phyloP scores from a whole-genome alignment of 1,140 invertebrate species.

The Notospermus geniculatus region DNA sequence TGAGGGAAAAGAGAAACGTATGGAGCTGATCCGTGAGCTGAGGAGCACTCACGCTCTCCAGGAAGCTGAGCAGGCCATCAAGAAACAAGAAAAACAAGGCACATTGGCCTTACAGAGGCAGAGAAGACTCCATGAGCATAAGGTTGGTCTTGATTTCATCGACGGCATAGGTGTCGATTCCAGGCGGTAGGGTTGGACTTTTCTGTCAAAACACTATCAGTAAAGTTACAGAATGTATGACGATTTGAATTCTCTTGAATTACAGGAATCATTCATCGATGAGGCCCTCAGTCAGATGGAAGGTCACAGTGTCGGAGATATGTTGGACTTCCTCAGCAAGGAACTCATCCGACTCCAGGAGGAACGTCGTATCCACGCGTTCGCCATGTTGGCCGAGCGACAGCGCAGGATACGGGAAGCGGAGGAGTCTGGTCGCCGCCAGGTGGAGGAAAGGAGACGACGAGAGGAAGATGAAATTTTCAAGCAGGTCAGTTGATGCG shows the following conservation, averaged over 20 bases:
- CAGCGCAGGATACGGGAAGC: constrained; percentile 69
- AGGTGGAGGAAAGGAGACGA: constrained; percentile 66
- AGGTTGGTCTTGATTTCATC: no score
- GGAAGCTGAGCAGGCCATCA: constrained; percentile 52
- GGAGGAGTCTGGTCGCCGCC: constrained; percentile 67
- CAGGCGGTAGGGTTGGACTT: no score
- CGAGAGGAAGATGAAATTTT: constrained; percentile 75
- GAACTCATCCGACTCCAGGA: constrained; percentile 70
- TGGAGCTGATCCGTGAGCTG: constrained; percentile 69
- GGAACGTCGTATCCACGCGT: constrained; percentile 70
- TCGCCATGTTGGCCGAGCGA: constrained; percentile 67
- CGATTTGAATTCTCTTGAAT: neutral
- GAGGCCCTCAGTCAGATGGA: constrained; percentile 55
- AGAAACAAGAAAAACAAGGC: constrained; percentile 55
- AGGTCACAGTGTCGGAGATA: constrained; percentile 64
- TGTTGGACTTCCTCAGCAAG: constrained; percentile 72
- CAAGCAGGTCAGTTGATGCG: constrained; percentile 60
- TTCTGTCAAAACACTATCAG: no score
- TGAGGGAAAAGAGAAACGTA: constrained; percentile 66
- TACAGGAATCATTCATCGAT: constrained; percentile 50
- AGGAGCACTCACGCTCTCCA: constrained; percentile 65
- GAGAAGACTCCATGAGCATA: constrained; percentile 50
- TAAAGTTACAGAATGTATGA: neutral
- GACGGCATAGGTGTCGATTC: no score
- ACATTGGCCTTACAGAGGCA: constrained; percentile 56